Evolutionary conservation across 1,140 invertebrate genomes (phyloP).

Genomic region (Ceratoteleas bidentatus): DNA sequence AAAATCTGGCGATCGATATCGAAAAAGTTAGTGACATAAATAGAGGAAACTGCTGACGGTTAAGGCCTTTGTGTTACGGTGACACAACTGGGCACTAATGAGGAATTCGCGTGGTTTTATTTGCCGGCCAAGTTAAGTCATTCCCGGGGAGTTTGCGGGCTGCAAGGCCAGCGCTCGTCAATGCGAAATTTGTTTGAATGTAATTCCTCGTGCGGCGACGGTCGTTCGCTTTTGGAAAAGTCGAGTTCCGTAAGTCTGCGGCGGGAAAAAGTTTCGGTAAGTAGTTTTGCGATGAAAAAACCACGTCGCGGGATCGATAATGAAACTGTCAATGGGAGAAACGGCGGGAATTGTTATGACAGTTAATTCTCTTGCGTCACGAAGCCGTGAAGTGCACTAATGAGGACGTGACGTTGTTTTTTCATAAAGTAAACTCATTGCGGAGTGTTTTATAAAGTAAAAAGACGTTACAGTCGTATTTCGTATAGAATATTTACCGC

Average conservation of each 20-base stretch:
- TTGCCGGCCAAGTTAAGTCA: slow-evolving; percentile 5
- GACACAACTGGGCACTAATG: slow-evolving; percentile 50
- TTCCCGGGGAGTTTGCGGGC: too few species aligned
- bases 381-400: slow-evolving; percentile 24
- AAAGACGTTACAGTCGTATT: slow-evolving; percentile 22
- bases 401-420: slow-evolving; percentile 19
- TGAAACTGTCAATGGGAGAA: slow-evolving; percentile 21
- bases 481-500: slow-evolving; percentile 34
- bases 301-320: too few species aligned
- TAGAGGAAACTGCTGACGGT: slow-evolving; percentile 53
- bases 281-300: too few species aligned
- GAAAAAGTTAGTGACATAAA: slow-evolving; percentile 58
- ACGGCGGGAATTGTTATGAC: slow-evolving; percentile 3
- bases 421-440: slow-evolving; percentile 22
- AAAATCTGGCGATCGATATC: slow-evolving; percentile 56
- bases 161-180: too few species aligned
- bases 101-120: slow-evolving; percentile 42
- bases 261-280: too few species aligned
- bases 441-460: slow-evolving; percentile 13
- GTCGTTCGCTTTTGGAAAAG: too few species aligned
- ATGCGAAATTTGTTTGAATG: too few species aligned
- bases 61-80: slow-evolving; percentile 45
- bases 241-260: too few species aligned
- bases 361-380: slow-evolving; percentile 16
- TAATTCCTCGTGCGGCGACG: too few species aligned